These are phyloP conservation scores for Rafetus swinhoei DNA, from an alignment of 2,113 vertebrate genomes.

Conservation along the genomic window DNA sequence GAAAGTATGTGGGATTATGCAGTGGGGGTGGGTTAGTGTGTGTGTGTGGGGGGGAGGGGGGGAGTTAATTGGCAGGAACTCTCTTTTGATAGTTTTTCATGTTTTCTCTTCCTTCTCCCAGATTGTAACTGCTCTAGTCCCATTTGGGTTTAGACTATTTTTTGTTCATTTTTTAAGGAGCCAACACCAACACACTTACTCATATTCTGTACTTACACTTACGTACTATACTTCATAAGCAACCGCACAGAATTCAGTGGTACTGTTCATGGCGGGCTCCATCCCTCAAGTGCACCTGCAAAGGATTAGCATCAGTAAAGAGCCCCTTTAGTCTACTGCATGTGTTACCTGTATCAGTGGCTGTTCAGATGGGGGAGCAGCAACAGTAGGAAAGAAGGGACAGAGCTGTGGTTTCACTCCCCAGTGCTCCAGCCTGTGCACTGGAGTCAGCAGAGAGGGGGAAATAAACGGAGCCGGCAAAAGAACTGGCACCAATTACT, in stretches of 20 bases:
- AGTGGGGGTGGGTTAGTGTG: background rate
- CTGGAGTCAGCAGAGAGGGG: background rate
- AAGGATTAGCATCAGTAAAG: background rate
- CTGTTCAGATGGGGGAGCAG: background rate
- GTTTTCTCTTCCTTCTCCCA: background rate
- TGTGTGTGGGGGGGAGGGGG: background rate
- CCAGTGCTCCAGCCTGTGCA: background rate
- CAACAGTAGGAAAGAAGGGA: background rate
- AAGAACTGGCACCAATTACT: background rate
- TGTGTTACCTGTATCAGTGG: background rate
- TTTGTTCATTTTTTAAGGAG: rapidly evolving
- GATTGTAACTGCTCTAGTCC: background rate
- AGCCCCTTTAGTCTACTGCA: rapidly evolving
- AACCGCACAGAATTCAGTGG: background rate
- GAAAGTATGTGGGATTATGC: background rate
- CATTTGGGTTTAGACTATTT: background rate
- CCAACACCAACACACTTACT: background rate
- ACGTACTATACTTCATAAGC: background rate
- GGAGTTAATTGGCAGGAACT: background rate
- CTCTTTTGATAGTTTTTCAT: background rate
- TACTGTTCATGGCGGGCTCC: background rate
- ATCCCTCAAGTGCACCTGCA: background rate
- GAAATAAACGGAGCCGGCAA: background rate
- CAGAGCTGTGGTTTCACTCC: background rate
- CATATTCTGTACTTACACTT: background rate